These are phyloP conservation scores for Ellobium chinense DNA, from an alignment of 2,888 invertebrate species.

Conservation along the genomic window DNA sequence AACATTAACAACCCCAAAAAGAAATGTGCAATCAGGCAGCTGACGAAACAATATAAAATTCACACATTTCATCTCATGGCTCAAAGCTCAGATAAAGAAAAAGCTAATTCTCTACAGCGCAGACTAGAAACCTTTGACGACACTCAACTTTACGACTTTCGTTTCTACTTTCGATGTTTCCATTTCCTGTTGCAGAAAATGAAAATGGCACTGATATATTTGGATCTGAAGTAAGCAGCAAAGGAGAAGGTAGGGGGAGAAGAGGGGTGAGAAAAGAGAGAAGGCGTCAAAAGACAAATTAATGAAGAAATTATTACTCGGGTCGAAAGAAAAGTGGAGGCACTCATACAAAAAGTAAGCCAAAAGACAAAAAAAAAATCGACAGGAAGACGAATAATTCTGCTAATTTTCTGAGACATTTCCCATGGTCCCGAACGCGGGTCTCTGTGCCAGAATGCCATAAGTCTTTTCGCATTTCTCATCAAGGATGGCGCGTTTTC, in stretches of 20 bases:
- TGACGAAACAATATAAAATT: neutral
- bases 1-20: no score
- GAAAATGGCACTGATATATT: neutral
- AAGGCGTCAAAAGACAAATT: neutral
- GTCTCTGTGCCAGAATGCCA: neutral
- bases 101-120: no score
- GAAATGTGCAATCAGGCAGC: no score
- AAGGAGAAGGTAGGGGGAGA: slow-evolving; percentile 6
- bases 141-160: no score
- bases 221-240: no score
- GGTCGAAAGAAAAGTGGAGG: neutral
- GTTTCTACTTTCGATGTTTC: no score
- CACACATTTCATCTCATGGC: neutral
- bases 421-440: neutral
- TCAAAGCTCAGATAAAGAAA: neutral
- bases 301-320: slow-evolving; percentile 1
- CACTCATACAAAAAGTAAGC: neutral
- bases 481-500: no score
- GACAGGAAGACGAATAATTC: slow-evolving; percentile 3
- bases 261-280: no score
- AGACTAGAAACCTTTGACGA: no score
- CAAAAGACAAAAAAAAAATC: neutral
- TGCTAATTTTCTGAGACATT: neutral
- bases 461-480: no score
- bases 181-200: neutral